Evolutionary conservation across 2,113 vertebrate genomes (phyloP).

Genomic region (Peromyscus maniculatus): DNA sequence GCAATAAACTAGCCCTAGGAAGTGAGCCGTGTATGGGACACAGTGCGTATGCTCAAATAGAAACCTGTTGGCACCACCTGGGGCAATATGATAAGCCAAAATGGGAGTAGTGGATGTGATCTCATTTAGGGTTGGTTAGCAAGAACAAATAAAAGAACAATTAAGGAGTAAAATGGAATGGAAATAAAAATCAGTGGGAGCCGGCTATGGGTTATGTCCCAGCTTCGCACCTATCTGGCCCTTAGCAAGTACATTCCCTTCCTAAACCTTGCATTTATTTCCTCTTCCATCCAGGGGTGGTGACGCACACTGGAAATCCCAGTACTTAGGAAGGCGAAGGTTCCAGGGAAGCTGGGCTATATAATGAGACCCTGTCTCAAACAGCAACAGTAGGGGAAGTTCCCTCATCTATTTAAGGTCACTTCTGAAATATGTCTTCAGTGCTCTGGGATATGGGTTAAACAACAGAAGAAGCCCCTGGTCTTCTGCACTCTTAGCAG

Average conservation of each 20-base stretch:
- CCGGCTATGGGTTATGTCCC: neutral
- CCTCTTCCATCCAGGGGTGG: neutral
- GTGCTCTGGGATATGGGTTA: neutral
- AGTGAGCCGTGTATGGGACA: neutral
- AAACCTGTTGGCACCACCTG: neutral
- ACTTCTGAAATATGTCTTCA: neutral
- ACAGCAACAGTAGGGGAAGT: neutral
- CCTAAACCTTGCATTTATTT: neutral
- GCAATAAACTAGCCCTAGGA: neutral
- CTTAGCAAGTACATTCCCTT: slow-evolving; percentile 28
- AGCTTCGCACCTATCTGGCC: neutral
- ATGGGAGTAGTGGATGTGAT: neutral
- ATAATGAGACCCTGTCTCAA: neutral
- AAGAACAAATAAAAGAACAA: slow-evolving; percentile 56
- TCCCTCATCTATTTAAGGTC: neutral
- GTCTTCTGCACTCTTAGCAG: neutral
- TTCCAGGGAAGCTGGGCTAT: neutral
- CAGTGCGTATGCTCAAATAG: neutral
- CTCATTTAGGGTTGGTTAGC: neutral
- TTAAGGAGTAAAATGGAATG: neutral
- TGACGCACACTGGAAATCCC: neutral
- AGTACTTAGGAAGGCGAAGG: neutral
- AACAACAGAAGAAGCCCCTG: neutral
- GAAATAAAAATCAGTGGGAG: slow-evolving; percentile 53
- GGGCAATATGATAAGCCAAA: neutral